A percentile compares a stretch with the other conserved stretches of the same genome.
Evolutionary conservation across 2,888 invertebrate genomes (phyloP).

Genomic region (Heliconius cydno): DNA sequence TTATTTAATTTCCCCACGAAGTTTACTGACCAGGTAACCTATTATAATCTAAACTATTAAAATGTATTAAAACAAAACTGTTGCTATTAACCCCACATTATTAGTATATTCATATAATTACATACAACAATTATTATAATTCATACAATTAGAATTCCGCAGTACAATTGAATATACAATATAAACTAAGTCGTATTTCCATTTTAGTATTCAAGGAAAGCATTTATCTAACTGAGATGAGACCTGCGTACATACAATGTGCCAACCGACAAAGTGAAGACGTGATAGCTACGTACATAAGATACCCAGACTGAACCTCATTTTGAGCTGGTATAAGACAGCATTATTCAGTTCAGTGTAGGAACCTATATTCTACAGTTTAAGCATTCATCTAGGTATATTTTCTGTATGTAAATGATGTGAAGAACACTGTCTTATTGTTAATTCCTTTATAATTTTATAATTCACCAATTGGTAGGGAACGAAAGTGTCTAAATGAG

Average conservation of each 20-base stretch:
- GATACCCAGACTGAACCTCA: slow-evolving; percentile 1
- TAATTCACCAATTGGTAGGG: no score
- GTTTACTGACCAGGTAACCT: no score
- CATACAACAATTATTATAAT: background rate
- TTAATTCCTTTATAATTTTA: no score
- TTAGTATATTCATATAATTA: background rate
- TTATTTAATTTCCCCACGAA: no score
- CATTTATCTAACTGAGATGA: slow-evolving; percentile 43
- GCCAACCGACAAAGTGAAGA: slow-evolving; percentile 21
- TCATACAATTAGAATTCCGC: background rate
- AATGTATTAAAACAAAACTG: no score
- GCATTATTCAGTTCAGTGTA: slow-evolving; percentile 12
- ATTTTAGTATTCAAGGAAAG: slow-evolving; percentile 19
- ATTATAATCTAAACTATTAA: no score
- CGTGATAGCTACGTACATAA: slow-evolving; percentile 8
- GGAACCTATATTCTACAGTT: background rate
- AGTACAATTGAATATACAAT: slow-evolving; percentile 16
- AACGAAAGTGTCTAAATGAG: no score
- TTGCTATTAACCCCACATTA: no score
- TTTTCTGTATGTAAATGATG: no score
- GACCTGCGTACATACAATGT: slow-evolving; percentile 16
- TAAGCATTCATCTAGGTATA: background rate
- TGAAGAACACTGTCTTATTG: no score
- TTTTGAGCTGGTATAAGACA: slow-evolving; percentile 6
- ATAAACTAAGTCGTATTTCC: slow-evolving; percentile 4